Evolutionary conservation across 2,888 invertebrate genomes (phyloP), one percentile per base, ranked within the genome.

Genomic region (Crossocerus cetratus): DNA sequence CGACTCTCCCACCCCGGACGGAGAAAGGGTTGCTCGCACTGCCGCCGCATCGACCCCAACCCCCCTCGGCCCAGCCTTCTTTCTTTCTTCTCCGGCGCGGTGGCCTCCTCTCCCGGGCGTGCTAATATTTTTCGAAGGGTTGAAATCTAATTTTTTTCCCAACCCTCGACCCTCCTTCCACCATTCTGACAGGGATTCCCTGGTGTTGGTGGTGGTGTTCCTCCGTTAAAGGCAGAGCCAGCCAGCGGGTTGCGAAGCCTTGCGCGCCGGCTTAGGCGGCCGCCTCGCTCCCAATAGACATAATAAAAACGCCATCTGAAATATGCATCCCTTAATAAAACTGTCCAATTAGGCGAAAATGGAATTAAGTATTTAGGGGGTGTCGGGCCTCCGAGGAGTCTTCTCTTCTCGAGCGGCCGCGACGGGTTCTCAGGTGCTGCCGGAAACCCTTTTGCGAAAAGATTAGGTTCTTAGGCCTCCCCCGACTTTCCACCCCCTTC

Each of bases 271-370:
- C 32, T 32, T 32, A 32, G 32, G 20, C 3, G 42, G 69, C 21
- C 58, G 74, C 68, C 78, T 81, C 81, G 82, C 84, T 88, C 88
- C 87, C 89, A 85, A 88, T 87, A 86, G 88, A 87, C 87, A 83
- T 90, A 88, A 90, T 89, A 89, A 90, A 90, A 90, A 86, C 84
- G 84, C 87, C 89, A 88, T 88, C 86, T 90, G 88, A 90, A 90
- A 90, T 90, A 90, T 90, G 90, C 88, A 90, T 89, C 87, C 86
- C 88, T 88, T 90, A 88, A 89, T 89, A 89, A 90, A 89, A 89
- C 86, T 87, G 87, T 89, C 89, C 89, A 90, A 90, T 90, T 90
- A 90, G 86, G 84, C 80, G 84, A 87, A 83, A 87, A 90, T 90
- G 88, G 87, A 89, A 90, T 90, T 89, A 90, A 87, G 87, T 87